Evolutionary conservation across 1,140 invertebrate species (phyloP).

Genomic region (Aphis gossypii): DNA sequence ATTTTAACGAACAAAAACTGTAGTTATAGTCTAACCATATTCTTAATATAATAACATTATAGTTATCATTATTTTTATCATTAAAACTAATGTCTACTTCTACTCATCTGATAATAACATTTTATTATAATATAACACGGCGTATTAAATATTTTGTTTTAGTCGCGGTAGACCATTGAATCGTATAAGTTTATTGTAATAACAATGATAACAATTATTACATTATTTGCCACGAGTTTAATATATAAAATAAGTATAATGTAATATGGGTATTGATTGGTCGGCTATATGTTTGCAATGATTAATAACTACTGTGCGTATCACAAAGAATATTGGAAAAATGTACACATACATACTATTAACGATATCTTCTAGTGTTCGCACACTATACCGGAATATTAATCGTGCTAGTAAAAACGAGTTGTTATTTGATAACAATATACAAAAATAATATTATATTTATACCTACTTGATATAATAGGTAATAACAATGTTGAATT

Average conservation of each 20-base stretch:
- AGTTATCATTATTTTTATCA: neutral
- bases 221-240: neutral
- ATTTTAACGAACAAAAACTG: slow-evolving; percentile 17
- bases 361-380: neutral
- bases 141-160: neutral
- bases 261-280: neutral
- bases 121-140: neutral
- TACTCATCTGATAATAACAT: neutral
- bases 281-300: neutral
- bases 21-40: neutral
- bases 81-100: neutral
- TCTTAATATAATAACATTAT: neutral
- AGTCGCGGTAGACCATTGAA: neutral
- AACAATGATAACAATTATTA: neutral
- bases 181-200: neutral
- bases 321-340: neutral
- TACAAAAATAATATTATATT: neutral
- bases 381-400: neutral
- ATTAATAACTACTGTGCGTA: neutral
- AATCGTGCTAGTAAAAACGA: neutral
- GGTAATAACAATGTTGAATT: neutral
- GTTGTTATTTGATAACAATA: neutral
- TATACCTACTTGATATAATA: neutral
- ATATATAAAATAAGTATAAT: neutral
- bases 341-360: neutral